A percentile compares a stretch with the other conserved stretches of the same genome.
These are phyloP conservation scores for Nothoprocta pentlandii DNA, from an alignment of 2,113 vertebrate species.

Conservation along the genomic window DNA sequence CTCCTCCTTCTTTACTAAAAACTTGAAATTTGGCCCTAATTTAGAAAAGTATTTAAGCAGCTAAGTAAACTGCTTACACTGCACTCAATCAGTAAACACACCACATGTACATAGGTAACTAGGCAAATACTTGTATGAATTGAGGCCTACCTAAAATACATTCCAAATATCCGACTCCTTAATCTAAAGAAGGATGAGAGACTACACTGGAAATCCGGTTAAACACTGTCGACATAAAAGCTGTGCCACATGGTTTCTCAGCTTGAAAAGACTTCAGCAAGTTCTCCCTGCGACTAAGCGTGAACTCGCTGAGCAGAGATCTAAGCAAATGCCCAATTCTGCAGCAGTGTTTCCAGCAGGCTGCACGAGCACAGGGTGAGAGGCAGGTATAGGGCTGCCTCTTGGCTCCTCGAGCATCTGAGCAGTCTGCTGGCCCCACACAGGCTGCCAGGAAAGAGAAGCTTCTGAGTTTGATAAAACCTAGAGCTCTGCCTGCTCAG, in stretches of 20 bases:
- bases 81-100: not conserved
- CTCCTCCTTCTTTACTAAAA: not conserved
- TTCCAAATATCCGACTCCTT: constrained; percentile 15
- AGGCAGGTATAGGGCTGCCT: not conserved
- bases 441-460: not conserved
- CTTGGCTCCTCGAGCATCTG: not conserved
- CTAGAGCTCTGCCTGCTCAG: not conserved
- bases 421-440: not conserved
- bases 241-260: constrained; percentile 9
- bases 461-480: not conserved
- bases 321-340: not conserved
- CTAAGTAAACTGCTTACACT: not conserved
- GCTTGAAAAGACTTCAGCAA: constrained; percentile 2
- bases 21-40: constrained; percentile 12
- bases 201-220: constrained; percentile 50
- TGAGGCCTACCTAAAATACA: constrained; percentile 37
- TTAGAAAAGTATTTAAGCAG: constrained; percentile 11
- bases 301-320: not conserved
- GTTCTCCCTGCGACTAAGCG: not conserved
- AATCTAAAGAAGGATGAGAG: not conserved
- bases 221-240: constrained; percentile 26
- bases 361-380: not conserved
- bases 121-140: constrained; percentile 41
- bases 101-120: not conserved
- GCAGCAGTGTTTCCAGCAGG: not conserved